A percentile compares a stretch with the other conserved stretches of the same genome.
These are phyloP conservation scores for Tiaroga cobitis DNA, from an alignment of 2,797 vertebrate genomes.

Conservation along the genomic window DNA sequence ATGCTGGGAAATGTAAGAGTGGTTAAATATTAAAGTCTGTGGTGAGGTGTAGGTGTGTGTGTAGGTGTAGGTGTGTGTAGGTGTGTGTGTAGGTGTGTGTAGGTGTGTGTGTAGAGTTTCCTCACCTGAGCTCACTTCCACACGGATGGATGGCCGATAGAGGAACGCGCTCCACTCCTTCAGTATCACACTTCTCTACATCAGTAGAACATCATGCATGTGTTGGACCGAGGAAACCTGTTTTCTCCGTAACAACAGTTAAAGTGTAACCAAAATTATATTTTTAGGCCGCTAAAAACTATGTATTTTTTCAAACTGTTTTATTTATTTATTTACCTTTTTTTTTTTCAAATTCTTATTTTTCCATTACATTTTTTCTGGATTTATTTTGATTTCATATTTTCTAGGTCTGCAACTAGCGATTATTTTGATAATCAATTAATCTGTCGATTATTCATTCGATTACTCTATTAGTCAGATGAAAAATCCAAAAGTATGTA, in stretches of 20 bases:
- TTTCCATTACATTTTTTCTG: no score
- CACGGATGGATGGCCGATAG: no score
- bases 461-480: neutral
- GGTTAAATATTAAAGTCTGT: conserved; percentile 68
- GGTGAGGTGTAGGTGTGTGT: conserved; percentile 39
- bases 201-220: no score
- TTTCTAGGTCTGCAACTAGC: no score
- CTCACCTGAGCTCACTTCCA: no score
- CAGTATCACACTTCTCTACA: no score
- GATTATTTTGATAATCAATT: neutral
- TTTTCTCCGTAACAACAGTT: neutral
- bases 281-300: neutral
- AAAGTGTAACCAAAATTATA: neutral
- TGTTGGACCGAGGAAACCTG: no score
- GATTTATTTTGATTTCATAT: no score
- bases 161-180: no score
- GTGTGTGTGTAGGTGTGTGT: no score
- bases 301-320: neutral
- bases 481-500: neutral
- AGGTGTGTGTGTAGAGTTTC: conserved; percentile 64
- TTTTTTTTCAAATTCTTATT: neutral
- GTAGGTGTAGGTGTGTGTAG: conserved; percentile 49
- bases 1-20: conserved; percentile 29
- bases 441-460: neutral
- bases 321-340: no score